phyloP scores from a whole-genome alignment of 2,797 vertebrate species.

The Melanotaenia pygmaea region DNA sequence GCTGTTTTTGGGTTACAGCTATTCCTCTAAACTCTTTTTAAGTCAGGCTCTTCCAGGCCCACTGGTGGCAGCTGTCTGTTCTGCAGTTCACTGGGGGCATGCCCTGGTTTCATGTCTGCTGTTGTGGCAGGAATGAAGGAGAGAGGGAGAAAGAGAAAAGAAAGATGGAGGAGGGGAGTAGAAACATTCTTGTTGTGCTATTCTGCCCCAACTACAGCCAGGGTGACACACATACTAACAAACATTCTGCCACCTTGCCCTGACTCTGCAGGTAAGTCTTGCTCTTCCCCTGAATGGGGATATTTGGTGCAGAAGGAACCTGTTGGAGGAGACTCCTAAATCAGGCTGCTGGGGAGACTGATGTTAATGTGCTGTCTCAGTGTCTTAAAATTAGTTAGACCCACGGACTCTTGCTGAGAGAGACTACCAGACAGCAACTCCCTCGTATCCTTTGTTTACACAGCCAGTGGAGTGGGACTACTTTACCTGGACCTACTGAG shows the following conservation, averaged over 20 bases:
- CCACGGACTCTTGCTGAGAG: slow-evolving; percentile 64
- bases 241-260: slow-evolving; percentile 75
- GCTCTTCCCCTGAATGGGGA: slow-evolving; percentile 67
- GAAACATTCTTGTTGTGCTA: slow-evolving; percentile 74
- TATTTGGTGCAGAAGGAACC: slow-evolving; percentile 69
- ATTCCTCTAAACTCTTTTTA: slow-evolving; percentile 79
- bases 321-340: slow-evolving; percentile 76
- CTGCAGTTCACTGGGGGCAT: slow-evolving; percentile 83
- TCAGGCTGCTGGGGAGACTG: slow-evolving; percentile 66
- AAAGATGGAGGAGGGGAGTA: slow-evolving; percentile 67
- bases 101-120: slow-evolving; percentile 84
- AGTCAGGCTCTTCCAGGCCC: slow-evolving; percentile 76
- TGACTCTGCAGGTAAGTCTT: slow-evolving; percentile 67
- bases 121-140: slow-evolving; percentile 70
- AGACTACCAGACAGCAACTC: slow-evolving; percentile 61
- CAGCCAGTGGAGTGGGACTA: slow-evolving; percentile 74
- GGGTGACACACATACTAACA: slow-evolving; percentile 83
- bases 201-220: slow-evolving; percentile 73
- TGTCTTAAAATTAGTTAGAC: slow-evolving; percentile 72
- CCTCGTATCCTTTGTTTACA: slow-evolving; percentile 81
- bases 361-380: slow-evolving; percentile 74
- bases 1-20: slow-evolving; percentile 79
- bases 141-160: slow-evolving; percentile 41
- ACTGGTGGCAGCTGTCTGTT: slow-evolving; percentile 81
- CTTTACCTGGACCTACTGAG: slow-evolving; percentile 80